phyloP scores from a whole-genome alignment of 1,140 invertebrate genomes.

The Drosophila nasuta region DNA sequence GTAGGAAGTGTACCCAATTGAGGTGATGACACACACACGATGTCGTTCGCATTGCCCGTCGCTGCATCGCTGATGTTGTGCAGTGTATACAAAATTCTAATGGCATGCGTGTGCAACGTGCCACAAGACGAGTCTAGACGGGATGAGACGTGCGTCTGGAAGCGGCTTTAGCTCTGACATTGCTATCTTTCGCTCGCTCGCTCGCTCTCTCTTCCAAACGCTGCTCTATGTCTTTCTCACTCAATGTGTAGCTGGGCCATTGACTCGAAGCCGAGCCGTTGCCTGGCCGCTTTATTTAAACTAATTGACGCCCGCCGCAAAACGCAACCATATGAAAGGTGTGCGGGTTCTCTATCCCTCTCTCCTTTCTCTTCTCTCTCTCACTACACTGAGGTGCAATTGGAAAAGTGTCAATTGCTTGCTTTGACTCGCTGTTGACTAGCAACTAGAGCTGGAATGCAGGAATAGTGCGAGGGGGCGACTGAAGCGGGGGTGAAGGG shows the following conservation, averaged over 20 bases:
- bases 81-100: constrained; percentile 75
- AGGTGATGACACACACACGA: constrained; percentile 79
- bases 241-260: constrained; percentile 57
- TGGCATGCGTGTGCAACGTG: constrained; percentile 49
- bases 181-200: neutral
- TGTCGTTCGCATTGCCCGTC: constrained; percentile 40
- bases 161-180: constrained; percentile 20
- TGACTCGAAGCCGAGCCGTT: constrained; percentile 53
- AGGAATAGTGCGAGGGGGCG: neutral
- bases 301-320: constrained; percentile 73
- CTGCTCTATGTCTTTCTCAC: neutral
- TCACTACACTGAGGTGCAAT: constrained; percentile 62
- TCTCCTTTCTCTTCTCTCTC: neutral
- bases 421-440: constrained; percentile 13
- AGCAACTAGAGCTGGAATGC: constrained; percentile 18
- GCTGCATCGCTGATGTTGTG: constrained; percentile 53
- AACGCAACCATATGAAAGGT: constrained; percentile 57
- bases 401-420: constrained; percentile 80
- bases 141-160: constrained; percentile 37
- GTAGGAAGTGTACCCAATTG: constrained; percentile 83
- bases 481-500: constrained; percentile 1
- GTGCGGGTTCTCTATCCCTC: constrained; percentile 38
- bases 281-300: constrained; percentile 71
- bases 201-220: neutral
- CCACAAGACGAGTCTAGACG: constrained; percentile 33